A percentile compares a stretch with the other conserved stretches of the same genome.
These are phyloP conservation scores for Drosophila fulvimacula DNA, from an alignment of 2,888 invertebrate species.

Conservation along the genomic window DNA sequence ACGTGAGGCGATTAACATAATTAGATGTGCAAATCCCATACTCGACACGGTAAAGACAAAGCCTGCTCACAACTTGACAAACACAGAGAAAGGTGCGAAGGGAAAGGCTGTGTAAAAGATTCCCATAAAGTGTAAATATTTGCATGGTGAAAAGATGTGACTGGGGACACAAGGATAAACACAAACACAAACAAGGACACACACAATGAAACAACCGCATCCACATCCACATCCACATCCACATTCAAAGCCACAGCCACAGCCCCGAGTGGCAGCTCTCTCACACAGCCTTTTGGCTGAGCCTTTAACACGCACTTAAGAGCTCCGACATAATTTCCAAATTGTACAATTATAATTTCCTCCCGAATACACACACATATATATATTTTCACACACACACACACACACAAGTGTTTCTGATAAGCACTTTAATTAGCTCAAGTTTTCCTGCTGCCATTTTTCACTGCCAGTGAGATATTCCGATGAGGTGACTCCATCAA, in stretches of 20 bases:
- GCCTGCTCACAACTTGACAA: conserved; percentile 34
- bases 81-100: conserved; percentile 5
- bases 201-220: conserved; percentile 10
- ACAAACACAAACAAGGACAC: conserved; percentile 31
- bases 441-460: conserved; percentile 56
- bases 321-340: conserved; percentile 55
- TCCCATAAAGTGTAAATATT: conserved; percentile 60
- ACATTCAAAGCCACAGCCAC: conserved; percentile 18
- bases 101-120: conserved; percentile 15
- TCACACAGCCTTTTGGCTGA: conserved; percentile 15
- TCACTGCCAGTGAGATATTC: conserved; percentile 28
- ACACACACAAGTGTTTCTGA: conserved; percentile 30
- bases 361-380: conserved; percentile 8
- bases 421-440: conserved; percentile 67
- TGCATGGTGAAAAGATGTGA: conserved; percentile 33
- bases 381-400: not conserved
- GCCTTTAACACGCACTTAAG: conserved; percentile 53
- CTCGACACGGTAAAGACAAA: conserved; percentile 32
- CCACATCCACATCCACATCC: conserved; percentile 19
- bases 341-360: conserved; percentile 55
- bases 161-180: conserved; percentile 27
- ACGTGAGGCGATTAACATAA: conserved; percentile 55
- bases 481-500: conserved; percentile 58
- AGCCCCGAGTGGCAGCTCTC: conserved; percentile 13
- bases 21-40: conserved; percentile 46